A percentile compares a stretch with the other conserved stretches of the same genome.
phyloP scores from a whole-genome alignment of 2,113 vertebrate genomes.

The Neotoma lepida region DNA sequence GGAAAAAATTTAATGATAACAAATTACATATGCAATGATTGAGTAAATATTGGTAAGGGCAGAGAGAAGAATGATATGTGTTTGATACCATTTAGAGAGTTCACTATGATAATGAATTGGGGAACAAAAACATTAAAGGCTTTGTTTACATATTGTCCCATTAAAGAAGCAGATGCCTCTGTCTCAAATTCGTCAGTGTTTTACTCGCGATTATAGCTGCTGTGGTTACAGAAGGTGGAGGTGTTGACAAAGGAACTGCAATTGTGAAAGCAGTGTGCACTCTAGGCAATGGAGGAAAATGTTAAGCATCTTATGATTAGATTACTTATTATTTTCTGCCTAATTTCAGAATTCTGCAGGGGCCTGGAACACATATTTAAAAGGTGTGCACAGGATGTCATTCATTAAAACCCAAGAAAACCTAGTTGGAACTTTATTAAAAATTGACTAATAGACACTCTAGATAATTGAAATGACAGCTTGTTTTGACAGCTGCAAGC shows the following conservation, averaged over 20 bases:
- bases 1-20: not conserved
- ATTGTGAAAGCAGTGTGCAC: not conserved
- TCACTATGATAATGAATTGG: not conserved
- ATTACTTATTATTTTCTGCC: conserved; percentile 80
- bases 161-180: not conserved
- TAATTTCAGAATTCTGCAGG: conserved; percentile 82
- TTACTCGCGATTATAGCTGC: not conserved
- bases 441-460: conserved; percentile 86
- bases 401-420: conserved; percentile 85
- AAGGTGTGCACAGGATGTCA: conserved; percentile 81
- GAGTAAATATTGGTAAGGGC: not conserved
- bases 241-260: conserved; percentile 27
- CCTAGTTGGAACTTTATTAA: conserved; percentile 86
- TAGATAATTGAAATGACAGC: conserved; percentile 88
- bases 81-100: not conserved
- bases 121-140: not conserved
- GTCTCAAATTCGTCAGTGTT: not conserved
- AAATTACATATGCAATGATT: not conserved
- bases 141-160: not conserved
- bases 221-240: not conserved
- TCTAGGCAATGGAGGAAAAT: conserved; percentile 72
- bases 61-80: not conserved
- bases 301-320: conserved; percentile 79
- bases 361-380: conserved; percentile 82
- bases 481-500: conserved; percentile 88